Evolutionary conservation across 2,888 invertebrate species (phyloP).

Genomic region (Junonia oenone): DNA sequence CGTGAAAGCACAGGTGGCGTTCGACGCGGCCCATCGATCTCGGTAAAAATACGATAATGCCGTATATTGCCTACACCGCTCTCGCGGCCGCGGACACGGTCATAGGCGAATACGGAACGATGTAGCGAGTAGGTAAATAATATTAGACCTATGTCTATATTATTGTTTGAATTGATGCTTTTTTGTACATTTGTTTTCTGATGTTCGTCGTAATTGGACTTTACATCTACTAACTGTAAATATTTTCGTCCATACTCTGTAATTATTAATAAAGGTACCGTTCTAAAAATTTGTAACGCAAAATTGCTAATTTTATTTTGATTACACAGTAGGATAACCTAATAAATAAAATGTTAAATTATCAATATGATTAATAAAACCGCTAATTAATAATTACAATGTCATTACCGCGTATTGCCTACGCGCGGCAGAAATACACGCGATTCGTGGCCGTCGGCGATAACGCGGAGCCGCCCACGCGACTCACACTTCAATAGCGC

Average conservation of each 20-base stretch:
- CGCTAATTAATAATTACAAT: constrained; percentile 11
- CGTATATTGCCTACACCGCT: constrained; percentile 43
- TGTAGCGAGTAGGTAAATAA: too few relatives aligned
- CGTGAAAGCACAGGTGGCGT: constrained; percentile 52
- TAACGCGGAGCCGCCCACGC: constrained; percentile 38
- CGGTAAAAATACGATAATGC: constrained; percentile 59
- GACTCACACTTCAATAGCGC: constrained; percentile 29
- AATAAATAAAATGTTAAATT: background rate
- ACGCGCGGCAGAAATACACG: constrained; percentile 47
- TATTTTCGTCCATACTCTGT: too few relatives aligned
- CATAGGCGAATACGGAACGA: too few relatives aligned
- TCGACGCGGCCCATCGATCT: constrained; percentile 55
- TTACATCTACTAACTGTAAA: too few relatives aligned
- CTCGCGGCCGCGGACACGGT: constrained; percentile 14
- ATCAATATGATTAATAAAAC: background rate
- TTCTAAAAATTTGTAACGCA: too few relatives aligned
- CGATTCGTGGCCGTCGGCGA: constrained; percentile 45
- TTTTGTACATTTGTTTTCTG: too few relatives aligned
- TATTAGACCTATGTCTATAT: too few relatives aligned
- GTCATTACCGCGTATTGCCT: constrained; percentile 30
- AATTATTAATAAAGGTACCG: too few relatives aligned
- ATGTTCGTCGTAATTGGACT: too few relatives aligned
- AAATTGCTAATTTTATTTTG: too few relatives aligned
- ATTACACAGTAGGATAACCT: too few relatives aligned
- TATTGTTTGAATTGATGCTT: too few relatives aligned